Evolutionary conservation across 2,888 invertebrate genomes (phyloP), one percentile per base, ranked within the genome.

Genomic region (Siphlonurus alternatus): DNA sequence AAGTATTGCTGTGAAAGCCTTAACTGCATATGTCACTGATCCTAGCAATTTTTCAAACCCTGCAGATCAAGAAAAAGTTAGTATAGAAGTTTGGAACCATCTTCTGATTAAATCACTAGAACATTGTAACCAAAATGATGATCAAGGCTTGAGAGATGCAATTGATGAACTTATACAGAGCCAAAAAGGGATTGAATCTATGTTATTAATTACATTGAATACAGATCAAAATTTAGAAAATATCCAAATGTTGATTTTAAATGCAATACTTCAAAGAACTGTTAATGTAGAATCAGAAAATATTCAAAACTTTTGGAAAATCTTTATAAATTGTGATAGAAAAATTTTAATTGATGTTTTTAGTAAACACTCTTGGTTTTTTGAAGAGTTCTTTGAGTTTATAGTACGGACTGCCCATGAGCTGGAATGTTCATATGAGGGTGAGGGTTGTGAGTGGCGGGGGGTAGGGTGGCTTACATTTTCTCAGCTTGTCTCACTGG

Each of bases 381-480:
- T 75, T 23, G 70, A 71, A 51, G 73, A 73, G 61, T 71, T 80
- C 38, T 69, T 78, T 20, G 76, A 78, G 69, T 76, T 77, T 68
- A 69, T 80, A 62, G 74, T 77, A 66, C 77, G 77, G 68, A 72
- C 77, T 64, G 77, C 77, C 23, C 73, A 76, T 53, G 76, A 74
- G 71, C 78, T 80, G 77, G 71, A 69, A 64, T 70, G 69, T 62
- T 67, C 72, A 23, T 69, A 72, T n/a, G 66, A 67, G 23, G 65
- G 67, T 61, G 63, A 62, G 53, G 67, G 69, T 62, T 61, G 67
- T 62, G 67, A 68, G 80, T 68, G 70, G 15, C 71, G 71, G 56
- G 22, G 19, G 10, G 24, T 77, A 67, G 67, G 74, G 63, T 78
- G 80, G 67, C 73, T 85, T 25, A 75, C 76, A 65, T 81, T 80